Evolutionary conservation across 2,888 invertebrate genomes (phyloP), one percentile per base, ranked within the genome.

Genomic region (Drosophila demipolita): DNA sequence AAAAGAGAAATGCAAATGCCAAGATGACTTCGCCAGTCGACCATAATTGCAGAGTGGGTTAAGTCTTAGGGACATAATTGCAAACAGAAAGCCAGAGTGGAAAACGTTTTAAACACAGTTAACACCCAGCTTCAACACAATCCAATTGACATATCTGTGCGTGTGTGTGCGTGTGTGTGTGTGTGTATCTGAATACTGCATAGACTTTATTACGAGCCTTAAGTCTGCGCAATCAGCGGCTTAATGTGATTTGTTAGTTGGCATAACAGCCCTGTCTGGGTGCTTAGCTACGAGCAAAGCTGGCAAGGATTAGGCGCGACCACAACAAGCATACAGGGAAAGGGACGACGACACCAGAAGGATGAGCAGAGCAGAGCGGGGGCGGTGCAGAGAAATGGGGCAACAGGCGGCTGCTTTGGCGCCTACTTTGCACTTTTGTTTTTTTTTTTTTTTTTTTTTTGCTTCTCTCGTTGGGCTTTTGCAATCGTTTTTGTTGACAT

Each of bases 201-300:
- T 26, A 36, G 52, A 35, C 53, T 17, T 58, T 49, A 26, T 75
- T 67, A 59, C 40, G 17, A 17, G 38, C 53, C 49, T 48, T 26
- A 58, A 81, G 66, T 64, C 82, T 45, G 61, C 33, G 66, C 74
- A 81, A 77, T 82, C 82, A 73, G 55, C 57, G 78, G 78, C 61
- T 78, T 78, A 78, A 73, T 78, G 73, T 82, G 78, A 78, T 82
- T 78, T 82, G 82, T 82, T 72, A 66, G 73, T 72, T 63, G 58
- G 63, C 53, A 48, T 54, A 66, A 53, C 59, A 50, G 55, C 48
- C 52, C 58, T 52, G 52, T 54, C 53, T 62, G 59, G 48, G 38
- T 33, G n/a, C 45, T 54, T 58, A 73, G 32, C 49, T 23, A 48
- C 29, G 35, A 48, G 45, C 23, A 62, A 70, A 66, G 49, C 71